Percentiles rank a stretch among this genome's conserved stretches.
Evolutionary conservation across 2,797 vertebrate genomes (phyloP).

Genomic region (Phataginus tetradactyla): DNA sequence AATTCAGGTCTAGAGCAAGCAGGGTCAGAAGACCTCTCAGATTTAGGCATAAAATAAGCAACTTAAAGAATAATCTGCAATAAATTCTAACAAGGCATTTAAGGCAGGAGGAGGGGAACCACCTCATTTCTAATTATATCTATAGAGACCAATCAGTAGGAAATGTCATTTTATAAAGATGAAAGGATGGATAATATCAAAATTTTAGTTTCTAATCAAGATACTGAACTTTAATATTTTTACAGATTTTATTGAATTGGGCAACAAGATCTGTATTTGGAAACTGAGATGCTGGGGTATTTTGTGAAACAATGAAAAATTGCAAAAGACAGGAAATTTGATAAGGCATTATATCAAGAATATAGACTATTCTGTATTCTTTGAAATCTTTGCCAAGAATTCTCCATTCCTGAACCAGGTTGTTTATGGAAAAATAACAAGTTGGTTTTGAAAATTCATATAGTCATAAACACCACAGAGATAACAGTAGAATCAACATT

Average conservation of each 20-base stretch:
- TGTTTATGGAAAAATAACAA: neutral
- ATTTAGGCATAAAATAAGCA: neutral
- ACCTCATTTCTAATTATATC: neutral
- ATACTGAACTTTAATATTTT: neutral
- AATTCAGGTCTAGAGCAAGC: neutral
- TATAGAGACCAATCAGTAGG: neutral
- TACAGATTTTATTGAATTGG: neutral
- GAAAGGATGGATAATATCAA: neutral
- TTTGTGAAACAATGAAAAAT: constrained; percentile 20
- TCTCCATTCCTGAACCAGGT: neutral
- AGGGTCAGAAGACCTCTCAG: neutral
- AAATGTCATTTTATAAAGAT: constrained; percentile 11
- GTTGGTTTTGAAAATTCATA: neutral
- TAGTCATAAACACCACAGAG: neutral
- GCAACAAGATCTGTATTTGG: neutral
- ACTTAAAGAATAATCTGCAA: neutral
- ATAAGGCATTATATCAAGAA: neutral
- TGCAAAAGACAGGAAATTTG: neutral
- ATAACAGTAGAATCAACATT: constrained; percentile 1
- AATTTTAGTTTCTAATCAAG: neutral
- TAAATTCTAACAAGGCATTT: neutral
- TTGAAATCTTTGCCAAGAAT: constrained; percentile 35
- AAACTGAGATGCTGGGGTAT: neutral
- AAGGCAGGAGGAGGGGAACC: neutral
- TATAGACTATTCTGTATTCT: no score